A percentile compares a stretch with the other conserved stretches of the same genome.
Evolutionary conservation across 1,140 invertebrate genomes (phyloP).

Genomic region (Hycleus phaleratus): DNA sequence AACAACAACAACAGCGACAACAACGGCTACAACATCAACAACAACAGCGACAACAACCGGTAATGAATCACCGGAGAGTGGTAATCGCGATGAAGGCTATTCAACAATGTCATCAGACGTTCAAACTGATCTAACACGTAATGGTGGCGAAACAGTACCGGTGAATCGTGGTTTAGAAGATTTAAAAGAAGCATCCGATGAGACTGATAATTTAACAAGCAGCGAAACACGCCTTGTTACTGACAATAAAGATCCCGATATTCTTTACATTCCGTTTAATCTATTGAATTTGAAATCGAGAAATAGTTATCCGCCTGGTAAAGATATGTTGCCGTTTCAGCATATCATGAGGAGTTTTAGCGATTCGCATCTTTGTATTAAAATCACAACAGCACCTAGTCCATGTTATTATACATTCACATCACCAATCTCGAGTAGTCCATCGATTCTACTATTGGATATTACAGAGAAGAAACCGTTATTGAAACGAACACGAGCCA

Average conservation of each 20-base stretch:
- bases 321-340: constrained; percentile 59
- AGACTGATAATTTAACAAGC: constrained; percentile 49
- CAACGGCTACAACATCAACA: no score
- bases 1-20: no score
- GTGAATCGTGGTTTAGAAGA: constrained; percentile 54
- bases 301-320: constrained; percentile 62
- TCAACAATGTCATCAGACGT: constrained; percentile 86
- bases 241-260: constrained; percentile 55
- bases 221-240: constrained; percentile 43
- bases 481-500: constrained; percentile 40
- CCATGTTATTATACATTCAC: constrained; percentile 46
- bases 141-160: constrained; percentile 44
- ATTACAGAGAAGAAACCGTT: constrained; percentile 42
- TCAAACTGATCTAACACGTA: constrained; percentile 52
- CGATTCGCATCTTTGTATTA: constrained; percentile 62
- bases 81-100: constrained; percentile 78
- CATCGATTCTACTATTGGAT: constrained; percentile 50
- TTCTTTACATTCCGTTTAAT: constrained; percentile 61
- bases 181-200: constrained; percentile 62
- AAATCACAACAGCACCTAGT: constrained; percentile 50
- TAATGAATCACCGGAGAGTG: constrained; percentile 61
- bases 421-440: constrained; percentile 48
- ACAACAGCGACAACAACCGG: constrained; percentile 47
- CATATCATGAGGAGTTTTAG: constrained; percentile 65
- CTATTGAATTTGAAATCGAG: constrained; percentile 56